A percentile compares a stretch with the other conserved stretches of the same genome.
Conservation (phyloP, 1,140 invertebrate species). For the Papilio dardanus region DNA sequence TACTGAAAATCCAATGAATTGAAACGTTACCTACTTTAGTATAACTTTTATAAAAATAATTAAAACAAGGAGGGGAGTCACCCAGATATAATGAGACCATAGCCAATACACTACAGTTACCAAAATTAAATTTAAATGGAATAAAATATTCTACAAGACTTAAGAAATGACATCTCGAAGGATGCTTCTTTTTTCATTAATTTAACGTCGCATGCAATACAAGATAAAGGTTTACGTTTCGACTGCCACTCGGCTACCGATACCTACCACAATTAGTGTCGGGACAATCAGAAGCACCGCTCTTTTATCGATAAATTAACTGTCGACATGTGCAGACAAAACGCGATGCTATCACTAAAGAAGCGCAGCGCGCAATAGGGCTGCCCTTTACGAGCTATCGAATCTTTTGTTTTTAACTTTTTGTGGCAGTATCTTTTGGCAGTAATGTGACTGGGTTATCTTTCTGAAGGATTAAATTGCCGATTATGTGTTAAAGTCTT, state of each 20-base stretch:
- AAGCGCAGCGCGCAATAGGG: slow-evolving; percentile 38
- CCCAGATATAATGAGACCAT: no score
- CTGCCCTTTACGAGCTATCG: slow-evolving; percentile 22
- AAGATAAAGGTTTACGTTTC: slow-evolving; percentile 51
- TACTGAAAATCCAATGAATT: no score
- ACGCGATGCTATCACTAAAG: slow-evolving; percentile 59
- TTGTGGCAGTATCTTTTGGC: not conserved
- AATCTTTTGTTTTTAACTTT: slow-evolving; percentile 47
- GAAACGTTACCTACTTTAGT: no score
- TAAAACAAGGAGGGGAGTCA: no score
- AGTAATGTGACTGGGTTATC: no score
- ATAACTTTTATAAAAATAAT: no score
- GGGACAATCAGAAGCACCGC: slow-evolving; percentile 53
- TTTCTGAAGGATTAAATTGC: no score
- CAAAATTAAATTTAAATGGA: no score
- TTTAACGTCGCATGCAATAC: slow-evolving; percentile 3
- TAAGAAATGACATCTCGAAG: not conserved
- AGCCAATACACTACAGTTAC: no score
- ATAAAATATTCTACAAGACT: no score
- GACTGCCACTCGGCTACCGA: slow-evolving; percentile 51
- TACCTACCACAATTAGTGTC: slow-evolving; percentile 68
- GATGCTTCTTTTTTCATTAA: not conserved
- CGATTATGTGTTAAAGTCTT: no score
- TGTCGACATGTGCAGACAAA: slow-evolving; percentile 61
- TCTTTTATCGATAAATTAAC: slow-evolving; percentile 61